Base-by-base conservation (phyloP, 2,888 invertebrate species). In the Tridacna crocea region DNA sequence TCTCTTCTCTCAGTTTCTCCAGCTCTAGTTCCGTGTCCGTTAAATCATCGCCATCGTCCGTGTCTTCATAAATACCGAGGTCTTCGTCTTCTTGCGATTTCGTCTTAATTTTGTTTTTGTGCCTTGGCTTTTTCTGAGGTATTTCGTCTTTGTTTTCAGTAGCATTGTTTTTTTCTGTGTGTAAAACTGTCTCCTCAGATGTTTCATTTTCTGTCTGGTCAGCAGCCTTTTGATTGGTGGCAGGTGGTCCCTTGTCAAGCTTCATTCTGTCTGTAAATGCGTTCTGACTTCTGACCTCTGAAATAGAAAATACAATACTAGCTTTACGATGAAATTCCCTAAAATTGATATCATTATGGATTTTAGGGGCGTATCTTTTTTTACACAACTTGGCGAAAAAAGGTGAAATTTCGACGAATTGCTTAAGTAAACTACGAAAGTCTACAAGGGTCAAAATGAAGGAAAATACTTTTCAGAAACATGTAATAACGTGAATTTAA, bases 61-160 rank as follows among this genome's bases (percentile, higher is more conserved):
- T 80, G 48, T 87, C 87, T 58, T 87, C 84, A 61, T 87, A 87
- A 51, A 87, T 87, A 13, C 87, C 87, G 19, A 87, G 61, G 19
- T 87, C 87, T 19, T 82, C 84, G 22, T 87, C 84, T 15, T 84
- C 87, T 26, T 70, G 47, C 17, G 51, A n/a, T 8, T 46, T 70
- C 24, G 70, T 70, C 51, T 70, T 70, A 13, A 36, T n/a, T 12
- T 65, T 27, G 0, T 65, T 1, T 24, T 65, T 65, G 13, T 66
- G n/a, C 13, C 46, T 46, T 46, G 13, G 17, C n/a, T 46, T 66
- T 19, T 17, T 46, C 46, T n/a, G 22, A 13, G 19, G 19, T 61
- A 24, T 19, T 24, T n/a, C 22, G 13, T 19, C 24, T 2, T 61
- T 22, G 19, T 26, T 65, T 17, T 27, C 27, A 10, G 12, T 1